A percentile compares a stretch with the other conserved stretches of the same genome.
These are phyloP conservation scores for Xenentodon cancila DNA, from an alignment of 2,797 vertebrate species.

Conservation along the genomic window DNA sequence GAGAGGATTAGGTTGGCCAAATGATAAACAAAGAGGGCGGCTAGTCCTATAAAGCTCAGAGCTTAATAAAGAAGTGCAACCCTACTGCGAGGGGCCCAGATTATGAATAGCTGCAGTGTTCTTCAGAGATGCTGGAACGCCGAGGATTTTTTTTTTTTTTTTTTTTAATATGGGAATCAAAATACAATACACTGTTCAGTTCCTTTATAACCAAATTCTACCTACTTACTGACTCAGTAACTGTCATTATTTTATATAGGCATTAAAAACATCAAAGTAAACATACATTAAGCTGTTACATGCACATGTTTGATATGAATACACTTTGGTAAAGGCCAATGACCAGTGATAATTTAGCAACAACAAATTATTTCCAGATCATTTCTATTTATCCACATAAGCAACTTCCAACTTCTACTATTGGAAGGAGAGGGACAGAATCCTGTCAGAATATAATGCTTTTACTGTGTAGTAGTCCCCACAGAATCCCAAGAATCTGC, in stretches of 20 bases:
- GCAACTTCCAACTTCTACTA: background rate
- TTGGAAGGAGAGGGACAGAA: background rate
- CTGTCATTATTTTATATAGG: background rate
- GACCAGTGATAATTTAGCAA: background rate
- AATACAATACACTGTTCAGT: no score
- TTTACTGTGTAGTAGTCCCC: conserved; percentile 16
- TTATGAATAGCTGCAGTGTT: no score
- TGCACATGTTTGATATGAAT: background rate
- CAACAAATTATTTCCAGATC: background rate
- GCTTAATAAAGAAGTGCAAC: no score
- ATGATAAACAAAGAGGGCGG: no score
- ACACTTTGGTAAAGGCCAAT: background rate
- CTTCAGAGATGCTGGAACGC: no score
- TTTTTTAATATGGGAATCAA: no score
- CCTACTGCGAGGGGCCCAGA: no score
- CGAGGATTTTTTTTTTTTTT: no score
- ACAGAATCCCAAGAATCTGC: conserved; percentile 66
- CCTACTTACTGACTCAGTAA: background rate
- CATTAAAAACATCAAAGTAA: background rate
- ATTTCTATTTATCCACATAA: conserved; percentile 1
- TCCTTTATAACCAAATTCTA: background rate
- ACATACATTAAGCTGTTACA: background rate
- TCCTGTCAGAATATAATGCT: conserved; percentile 7
- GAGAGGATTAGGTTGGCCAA: no score
- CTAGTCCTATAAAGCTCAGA: no score